Evolutionary conservation across 2,888 invertebrate species (phyloP).

Genomic region (Autographa pulchrina): DNA sequence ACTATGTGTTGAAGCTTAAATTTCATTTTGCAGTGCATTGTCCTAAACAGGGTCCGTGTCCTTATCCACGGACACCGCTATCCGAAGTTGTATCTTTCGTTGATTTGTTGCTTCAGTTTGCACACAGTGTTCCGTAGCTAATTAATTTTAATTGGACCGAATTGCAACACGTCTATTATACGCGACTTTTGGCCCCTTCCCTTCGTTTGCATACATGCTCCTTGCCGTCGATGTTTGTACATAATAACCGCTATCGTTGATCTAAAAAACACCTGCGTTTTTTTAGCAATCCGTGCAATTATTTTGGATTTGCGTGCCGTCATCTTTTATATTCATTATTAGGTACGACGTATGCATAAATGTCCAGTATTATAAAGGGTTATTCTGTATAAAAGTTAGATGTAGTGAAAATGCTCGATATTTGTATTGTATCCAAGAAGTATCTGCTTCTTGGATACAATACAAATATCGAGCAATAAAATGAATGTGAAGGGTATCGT

Average conservation of each 20-base stretch:
- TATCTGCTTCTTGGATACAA: conserved; percentile 6
- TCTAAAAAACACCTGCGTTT: conserved; percentile 49
- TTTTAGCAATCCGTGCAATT: conserved; percentile 22
- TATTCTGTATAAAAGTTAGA: neutral
- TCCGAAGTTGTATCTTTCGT: conserved; percentile 82
- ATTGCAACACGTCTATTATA: conserved; percentile 77
- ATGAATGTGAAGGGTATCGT: conserved; percentile 18
- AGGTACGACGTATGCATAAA: conserved; percentile 1
- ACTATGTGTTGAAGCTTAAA: conserved; percentile 60
- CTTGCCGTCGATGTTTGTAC: conserved; percentile 36
- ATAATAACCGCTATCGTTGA: conserved; percentile 38
- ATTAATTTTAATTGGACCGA: conserved; percentile 87
- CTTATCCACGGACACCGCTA: conserved; percentile 77
- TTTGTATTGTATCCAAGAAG: too few relatives aligned
- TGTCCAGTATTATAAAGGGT: conserved; percentile 18
- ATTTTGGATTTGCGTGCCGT: conserved; percentile 13
- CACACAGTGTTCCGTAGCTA: conserved; percentile 84
- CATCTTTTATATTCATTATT: conserved; percentile 19
- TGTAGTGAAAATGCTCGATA: too few relatives aligned
- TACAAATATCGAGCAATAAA: conserved; percentile 33
- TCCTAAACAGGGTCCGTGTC: conserved; percentile 65
- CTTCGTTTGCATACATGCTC: conserved; percentile 54
- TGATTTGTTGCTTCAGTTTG: conserved; percentile 84
- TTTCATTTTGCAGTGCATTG: conserved; percentile 62
- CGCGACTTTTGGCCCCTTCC: conserved; percentile 70